phyloP scores from a whole-genome alignment of 2,797 vertebrate species.

The Oryzias sinensis region DNA sequence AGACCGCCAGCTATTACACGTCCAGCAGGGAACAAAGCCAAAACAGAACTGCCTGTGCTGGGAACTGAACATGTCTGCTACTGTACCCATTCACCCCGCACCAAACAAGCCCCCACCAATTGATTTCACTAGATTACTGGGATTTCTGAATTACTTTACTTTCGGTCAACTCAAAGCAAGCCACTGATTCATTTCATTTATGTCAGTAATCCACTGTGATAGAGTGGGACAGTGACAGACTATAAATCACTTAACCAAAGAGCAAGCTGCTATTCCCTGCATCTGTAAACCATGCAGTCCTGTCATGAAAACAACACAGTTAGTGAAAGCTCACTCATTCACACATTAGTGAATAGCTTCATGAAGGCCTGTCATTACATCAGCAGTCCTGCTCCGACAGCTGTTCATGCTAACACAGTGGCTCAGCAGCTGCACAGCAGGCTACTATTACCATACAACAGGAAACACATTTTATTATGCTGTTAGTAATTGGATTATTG shows the following conservation, averaged over 20 bases:
- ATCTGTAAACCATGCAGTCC: constrained; percentile 32
- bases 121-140: constrained; percentile 22
- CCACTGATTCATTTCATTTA: constrained; percentile 31
- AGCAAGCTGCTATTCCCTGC: constrained; percentile 23
- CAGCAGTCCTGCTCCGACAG: constrained; percentile 58
- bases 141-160: constrained; percentile 40
- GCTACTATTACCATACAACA: constrained; percentile 73
- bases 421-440: constrained; percentile 70
- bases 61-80: constrained; percentile 25
- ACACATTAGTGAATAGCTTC: constrained; percentile 68
- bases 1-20: constrained; percentile 41
- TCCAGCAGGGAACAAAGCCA: constrained; percentile 27
- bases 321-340: constrained; percentile 66
- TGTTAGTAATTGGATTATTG: constrained; percentile 20
- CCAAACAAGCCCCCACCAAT: constrained; percentile 23
- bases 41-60: constrained; percentile 28
- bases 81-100: not conserved
- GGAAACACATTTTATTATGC: constrained; percentile 41
- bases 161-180: constrained; percentile 30
- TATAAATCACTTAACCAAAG: constrained; percentile 37
- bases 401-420: constrained; percentile 66
- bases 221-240: constrained; percentile 22
- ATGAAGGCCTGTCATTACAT: constrained; percentile 56
- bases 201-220: constrained; percentile 30
- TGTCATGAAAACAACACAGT: constrained; percentile 55